These are phyloP conservation scores for Crypturellus undulatus DNA, from an alignment of 2,113 vertebrate species.

Conservation along the genomic window DNA sequence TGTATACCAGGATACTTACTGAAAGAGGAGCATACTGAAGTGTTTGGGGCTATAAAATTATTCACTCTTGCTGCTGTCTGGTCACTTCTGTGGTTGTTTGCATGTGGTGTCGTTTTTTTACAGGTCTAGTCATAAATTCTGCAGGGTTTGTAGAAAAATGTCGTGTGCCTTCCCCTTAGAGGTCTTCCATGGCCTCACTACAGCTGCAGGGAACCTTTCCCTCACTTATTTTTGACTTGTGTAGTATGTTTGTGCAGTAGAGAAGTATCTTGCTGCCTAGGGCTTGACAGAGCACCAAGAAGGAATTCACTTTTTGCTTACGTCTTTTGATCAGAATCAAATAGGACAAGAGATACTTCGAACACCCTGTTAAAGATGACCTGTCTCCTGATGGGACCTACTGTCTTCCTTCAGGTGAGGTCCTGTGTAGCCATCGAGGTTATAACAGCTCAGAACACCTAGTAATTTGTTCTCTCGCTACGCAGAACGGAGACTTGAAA, in stretches of 20 bases:
- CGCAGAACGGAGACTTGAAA: neutral
- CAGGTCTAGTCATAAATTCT: neutral
- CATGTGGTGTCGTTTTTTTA: neutral
- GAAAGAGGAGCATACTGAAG: neutral
- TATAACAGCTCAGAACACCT: fast-evolving
- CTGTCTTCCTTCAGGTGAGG: neutral
- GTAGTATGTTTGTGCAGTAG: neutral
- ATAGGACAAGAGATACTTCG: neutral
- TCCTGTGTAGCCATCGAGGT: neutral
- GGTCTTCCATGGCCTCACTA: neutral
- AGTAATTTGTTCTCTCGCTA: neutral
- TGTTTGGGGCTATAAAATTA: neutral
- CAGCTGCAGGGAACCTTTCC: neutral
- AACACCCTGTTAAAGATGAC: neutral
- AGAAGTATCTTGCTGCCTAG: neutral
- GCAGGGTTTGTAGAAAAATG: neutral
- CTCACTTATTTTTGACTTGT: neutral
- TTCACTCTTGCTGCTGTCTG: neutral
- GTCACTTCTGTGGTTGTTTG: neutral
- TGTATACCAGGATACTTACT: neutral
- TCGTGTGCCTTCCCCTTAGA: neutral
- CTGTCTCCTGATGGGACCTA: neutral
- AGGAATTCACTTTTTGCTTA: neutral
- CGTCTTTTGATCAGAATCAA: neutral
- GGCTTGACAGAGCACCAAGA: neutral